Percentiles rank a stretch among this genome's conserved stretches.
Evolutionary conservation across 1,140 invertebrate genomes (phyloP).

Genomic region (Temnothorax curvispinosus): DNA sequence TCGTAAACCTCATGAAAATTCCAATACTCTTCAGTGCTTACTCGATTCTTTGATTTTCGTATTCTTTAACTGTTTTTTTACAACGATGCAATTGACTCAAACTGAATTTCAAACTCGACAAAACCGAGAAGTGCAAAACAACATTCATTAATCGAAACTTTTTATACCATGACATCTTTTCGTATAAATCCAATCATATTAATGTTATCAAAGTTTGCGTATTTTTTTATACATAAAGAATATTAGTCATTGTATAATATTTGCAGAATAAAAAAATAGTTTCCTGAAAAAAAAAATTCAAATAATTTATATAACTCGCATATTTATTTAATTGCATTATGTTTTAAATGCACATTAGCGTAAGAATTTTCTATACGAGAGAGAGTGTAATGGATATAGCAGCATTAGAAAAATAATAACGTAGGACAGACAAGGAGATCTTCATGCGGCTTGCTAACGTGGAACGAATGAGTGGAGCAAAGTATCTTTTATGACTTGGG

Average conservation of each 20-base stretch:
- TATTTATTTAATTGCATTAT: neutral
- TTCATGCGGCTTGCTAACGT: slow-evolving; percentile 52
- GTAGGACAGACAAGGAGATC: slow-evolving; percentile 40
- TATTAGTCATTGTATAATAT: neutral
- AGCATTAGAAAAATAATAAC: slow-evolving; percentile 41
- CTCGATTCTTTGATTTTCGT: neutral
- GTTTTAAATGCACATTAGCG: neutral
- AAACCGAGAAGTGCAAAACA: neutral
- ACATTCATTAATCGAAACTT: neutral
- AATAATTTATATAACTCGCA: neutral
- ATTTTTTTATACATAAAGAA: neutral
- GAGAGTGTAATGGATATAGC: neutral
- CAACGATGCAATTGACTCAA: neutral
- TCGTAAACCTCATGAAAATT: neutral
- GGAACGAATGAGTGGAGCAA: slow-evolving; percentile 68
- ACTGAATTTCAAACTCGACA: neutral
- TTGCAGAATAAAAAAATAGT: neutral
- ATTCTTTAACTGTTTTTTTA: neutral
- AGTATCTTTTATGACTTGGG: slow-evolving; percentile 73
- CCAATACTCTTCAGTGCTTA: neutral
- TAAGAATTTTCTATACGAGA: neutral
- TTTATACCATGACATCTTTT: neutral
- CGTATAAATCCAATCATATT: neutral
- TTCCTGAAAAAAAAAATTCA: neutral
- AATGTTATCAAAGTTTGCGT: neutral